Base-by-base conservation (phyloP, 2,113 vertebrate species). In the Chelonoidis abingdonii region DNA sequence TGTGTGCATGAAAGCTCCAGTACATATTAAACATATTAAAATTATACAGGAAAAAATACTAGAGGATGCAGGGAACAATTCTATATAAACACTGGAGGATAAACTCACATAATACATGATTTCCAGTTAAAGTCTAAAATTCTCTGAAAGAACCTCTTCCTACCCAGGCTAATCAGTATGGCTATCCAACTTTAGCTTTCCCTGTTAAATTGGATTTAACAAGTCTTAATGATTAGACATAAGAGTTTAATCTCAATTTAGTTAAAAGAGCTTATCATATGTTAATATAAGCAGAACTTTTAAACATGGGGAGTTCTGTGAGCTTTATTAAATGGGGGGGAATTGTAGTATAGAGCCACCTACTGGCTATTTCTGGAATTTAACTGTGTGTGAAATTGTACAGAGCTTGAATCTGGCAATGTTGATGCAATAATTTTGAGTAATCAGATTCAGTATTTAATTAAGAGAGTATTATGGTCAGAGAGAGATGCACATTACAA, bases 31-130 rank as follows among this genome's bases (percentile, higher is more conserved):
- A 2, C 12, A n/a, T 7, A 0, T 1, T 12, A 25, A 31, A 69
- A 1, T 3, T 17, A 35, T 56, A 0, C 2, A 2, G 1, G 59
- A 24, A 76, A 72, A 72, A 2, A 5, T 41, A 57, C 38, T 29
- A 8, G 14, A 47, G 50, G 6, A 27, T 27, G 13, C 24, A 78
- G 41, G 41, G 10, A 12, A 54, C 4, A 41, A 35, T 41, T 21
- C 16, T 24, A 86, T 54, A 50, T 2, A 82, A 76, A 16, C 6
- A 13, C 75, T 10, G 47, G 56, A 84, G 22, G 29, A 86, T 22
- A 3, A 75, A 54, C 31, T 21, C 6, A 17, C 4, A 0, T 0
- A 5, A 2, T 0, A 8, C 10, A 17, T 50, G 27, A 29, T 78
- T 78, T 78, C 27, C 44, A 47, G 7, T 78, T 78, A 16, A 25